Conservation (phyloP, 2,797 vertebrate genomes). For the Chromobotia macracanthus region DNA sequence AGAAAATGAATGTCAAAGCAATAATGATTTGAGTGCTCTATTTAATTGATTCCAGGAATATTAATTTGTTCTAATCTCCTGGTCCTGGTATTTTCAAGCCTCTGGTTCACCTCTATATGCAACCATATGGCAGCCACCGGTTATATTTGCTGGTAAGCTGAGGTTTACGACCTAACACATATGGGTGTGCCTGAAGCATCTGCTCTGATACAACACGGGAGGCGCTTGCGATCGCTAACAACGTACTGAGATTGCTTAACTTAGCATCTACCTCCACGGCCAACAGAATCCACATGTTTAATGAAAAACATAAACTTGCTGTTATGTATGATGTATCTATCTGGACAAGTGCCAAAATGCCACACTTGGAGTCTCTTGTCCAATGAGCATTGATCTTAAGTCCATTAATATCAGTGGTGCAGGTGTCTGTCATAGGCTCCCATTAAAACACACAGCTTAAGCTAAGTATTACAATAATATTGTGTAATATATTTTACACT, state of each 20-base stretch:
- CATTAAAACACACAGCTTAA: no score
- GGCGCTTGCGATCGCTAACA: background rate
- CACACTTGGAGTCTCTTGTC: no score
- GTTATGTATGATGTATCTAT: no score
- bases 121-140: conserved; percentile 74
- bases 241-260: background rate
- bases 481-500: background rate
- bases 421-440: no score
- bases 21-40: conserved; percentile 43
- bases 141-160: conserved; percentile 73
- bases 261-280: background rate
- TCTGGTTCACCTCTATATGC: conserved; percentile 64
- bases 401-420: no score
- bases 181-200: conserved; percentile 74
- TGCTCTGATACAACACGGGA: conserved; percentile 65
- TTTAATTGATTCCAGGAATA: conserved; percentile 47
- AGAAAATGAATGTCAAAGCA: conserved; percentile 27
- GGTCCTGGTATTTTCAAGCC: conserved; percentile 51
- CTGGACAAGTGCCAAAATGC: no score
- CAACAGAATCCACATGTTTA: background rate
- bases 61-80: conserved; percentile 46
- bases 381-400: no score
- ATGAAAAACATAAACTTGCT: conserved; percentile 4
- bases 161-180: conserved; percentile 77
- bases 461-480: background rate